Evolutionary conservation across 23 tunicate genomes (phyloP), one percentile per base, ranked within the genome.

Genomic region (Aplidium turbinatum): DNA sequence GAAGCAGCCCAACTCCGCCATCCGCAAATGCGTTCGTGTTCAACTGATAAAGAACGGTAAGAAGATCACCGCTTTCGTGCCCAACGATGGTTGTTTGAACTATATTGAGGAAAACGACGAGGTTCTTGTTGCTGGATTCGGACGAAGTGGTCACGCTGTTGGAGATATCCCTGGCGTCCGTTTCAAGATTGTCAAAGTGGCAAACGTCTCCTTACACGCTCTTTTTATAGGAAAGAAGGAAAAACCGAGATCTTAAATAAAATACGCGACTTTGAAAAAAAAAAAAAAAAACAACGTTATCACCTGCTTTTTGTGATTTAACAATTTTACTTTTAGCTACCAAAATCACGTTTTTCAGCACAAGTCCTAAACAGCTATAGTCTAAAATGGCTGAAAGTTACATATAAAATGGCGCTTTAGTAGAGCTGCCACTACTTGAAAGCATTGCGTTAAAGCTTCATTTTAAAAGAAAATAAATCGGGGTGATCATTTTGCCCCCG

Each of bases 121-220:
- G 68, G 99, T 95, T 62, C 74, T 95, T 58, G 93, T 95, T 33
- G 89, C 99, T 74, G 99, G 99, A 73, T 95, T 95, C 78, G 99
- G 99, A 27, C 99, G 99, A 30, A 83, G 92, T 36, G 99, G 99
- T 84, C 99, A 95, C 87, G 99, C 99, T 68, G 99, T 95, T 30
- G 99, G 99, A n/a, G 99, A 95, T 61, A 95, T 95, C 56, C 99
- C 99, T 72, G 99, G 99, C 38, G 99, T 95, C 26, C 87, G 99
- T 9, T 95, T 95, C 78, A 95, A 95, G 76, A 95, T 95, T 38
- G 99, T 95, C 60, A 95, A 95, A 64, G 99, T 95, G 35, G 99
- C 99, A 32, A 95, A 95, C 63, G 99, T 95, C 32, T 88, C 96
- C 4, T 74, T 95, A 39, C 89, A 89, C 31, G 99, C 99, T 2